A percentile compares a stretch with the other conserved stretches of the same genome.
Evolutionary conservation across 2,888 invertebrate species (phyloP).

Genomic region (Tryphoninae sp.): DNA sequence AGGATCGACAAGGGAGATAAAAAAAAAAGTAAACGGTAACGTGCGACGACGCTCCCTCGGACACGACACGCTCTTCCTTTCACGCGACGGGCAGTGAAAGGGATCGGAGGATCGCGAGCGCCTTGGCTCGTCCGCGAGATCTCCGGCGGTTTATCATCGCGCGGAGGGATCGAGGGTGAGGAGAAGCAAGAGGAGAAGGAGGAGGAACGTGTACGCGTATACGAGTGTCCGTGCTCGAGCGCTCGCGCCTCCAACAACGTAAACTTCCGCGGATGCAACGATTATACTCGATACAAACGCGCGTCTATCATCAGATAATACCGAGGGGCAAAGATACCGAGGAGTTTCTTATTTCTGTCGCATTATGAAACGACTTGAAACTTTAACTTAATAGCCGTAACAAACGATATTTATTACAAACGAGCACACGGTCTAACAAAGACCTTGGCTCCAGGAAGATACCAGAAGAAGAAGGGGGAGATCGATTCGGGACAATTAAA

Average conservation of each 20-base stretch:
- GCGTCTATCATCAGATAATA: not conserved
- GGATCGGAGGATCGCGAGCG: conserved; percentile 47
- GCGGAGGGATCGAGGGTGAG: conserved; percentile 36
- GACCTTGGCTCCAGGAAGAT: not conserved
- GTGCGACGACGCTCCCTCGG: conserved; percentile 13
- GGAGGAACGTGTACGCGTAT: not conserved
- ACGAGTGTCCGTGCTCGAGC: not conserved
- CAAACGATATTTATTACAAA: not conserved
- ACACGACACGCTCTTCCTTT: conserved; percentile 59
- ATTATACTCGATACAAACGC: not conserved
- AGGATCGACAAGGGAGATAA: not conserved
- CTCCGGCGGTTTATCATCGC: conserved; percentile 43
- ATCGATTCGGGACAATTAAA: not conserved
- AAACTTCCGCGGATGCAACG: conserved; percentile 42
- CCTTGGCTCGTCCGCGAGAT: conserved; percentile 41
- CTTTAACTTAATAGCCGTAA: no score
- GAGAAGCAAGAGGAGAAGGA: not conserved
- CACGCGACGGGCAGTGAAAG: conserved; percentile 62
- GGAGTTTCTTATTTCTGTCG: no score
- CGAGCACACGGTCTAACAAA: not conserved
- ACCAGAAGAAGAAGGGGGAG: not conserved
- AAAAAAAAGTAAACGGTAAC: conserved; percentile 18
- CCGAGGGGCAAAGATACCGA: no score
- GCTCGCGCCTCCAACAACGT: conserved; percentile 25
- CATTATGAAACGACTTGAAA: no score